phyloP scores from a whole-genome alignment of 2,797 vertebrate genomes.

The Oceanodroma leucorhoa region DNA sequence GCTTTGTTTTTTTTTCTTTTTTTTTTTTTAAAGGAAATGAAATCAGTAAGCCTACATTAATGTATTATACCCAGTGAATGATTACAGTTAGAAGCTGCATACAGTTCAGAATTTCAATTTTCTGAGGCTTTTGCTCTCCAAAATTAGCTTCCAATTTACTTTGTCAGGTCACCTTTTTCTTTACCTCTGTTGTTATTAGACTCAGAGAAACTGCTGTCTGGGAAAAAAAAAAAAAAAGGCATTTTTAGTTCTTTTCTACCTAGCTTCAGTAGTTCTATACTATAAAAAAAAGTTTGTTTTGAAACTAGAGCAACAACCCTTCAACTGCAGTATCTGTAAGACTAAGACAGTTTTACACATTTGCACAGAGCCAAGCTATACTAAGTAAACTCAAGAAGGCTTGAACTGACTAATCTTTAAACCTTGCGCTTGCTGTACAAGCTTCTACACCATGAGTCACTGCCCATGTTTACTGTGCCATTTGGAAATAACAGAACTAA shows the following conservation, averaged over 20 bases:
- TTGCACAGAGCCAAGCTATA: neutral
- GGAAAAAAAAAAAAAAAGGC: neutral
- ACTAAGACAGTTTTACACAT: neutral
- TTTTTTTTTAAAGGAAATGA: constrained; percentile 5
- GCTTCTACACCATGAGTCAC: neutral
- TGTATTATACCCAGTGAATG: constrained; percentile 22
- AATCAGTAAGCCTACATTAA: constrained; percentile 23
- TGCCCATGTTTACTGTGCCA: neutral
- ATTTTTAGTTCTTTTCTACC: neutral
- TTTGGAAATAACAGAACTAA: neutral
- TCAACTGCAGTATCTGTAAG: neutral
- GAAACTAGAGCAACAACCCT: neutral
- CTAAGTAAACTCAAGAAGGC: neutral
- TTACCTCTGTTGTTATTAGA: constrained; percentile 4
- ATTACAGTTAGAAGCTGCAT: constrained; percentile 35
- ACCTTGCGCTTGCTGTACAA: neutral
- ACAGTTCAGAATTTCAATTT: constrained; percentile 43
- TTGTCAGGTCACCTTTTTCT: constrained; percentile 38
- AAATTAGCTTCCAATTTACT: constrained; percentile 60
- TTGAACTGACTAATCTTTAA: neutral
- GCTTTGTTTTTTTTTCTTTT: neutral
- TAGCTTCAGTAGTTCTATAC: neutral
- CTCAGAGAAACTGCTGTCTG: neutral
- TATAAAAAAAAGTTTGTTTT: neutral
- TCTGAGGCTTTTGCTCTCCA: constrained; percentile 32